phyloP scores from a whole-genome alignment of 2,113 vertebrate species.

The Pseudopodoces humilis region DNA sequence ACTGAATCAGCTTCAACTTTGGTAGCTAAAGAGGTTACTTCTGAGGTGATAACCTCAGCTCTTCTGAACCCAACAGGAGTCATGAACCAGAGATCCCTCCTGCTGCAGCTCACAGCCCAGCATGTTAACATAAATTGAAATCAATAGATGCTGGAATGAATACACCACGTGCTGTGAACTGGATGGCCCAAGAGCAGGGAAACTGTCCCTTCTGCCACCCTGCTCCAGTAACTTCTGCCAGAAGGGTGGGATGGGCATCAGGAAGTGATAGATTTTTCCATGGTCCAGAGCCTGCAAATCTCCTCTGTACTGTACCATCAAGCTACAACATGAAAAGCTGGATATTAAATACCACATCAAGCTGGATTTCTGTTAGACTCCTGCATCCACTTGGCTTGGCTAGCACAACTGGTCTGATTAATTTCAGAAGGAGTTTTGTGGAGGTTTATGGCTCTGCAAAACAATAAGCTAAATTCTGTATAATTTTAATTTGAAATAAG shows the following conservation, averaged over 20 bases:
- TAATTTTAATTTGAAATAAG: constrained; percentile 37
- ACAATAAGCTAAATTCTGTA: constrained; percentile 8
- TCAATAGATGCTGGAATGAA: not conserved
- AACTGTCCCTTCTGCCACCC: not conserved
- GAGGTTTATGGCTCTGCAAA: not conserved
- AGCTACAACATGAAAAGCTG: not conserved
- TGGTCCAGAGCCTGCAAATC: not conserved
- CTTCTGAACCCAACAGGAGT: not conserved
- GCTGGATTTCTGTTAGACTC: not conserved
- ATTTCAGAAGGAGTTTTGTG: constrained; percentile 11
- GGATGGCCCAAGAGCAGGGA: not conserved
- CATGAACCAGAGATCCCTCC: not conserved
- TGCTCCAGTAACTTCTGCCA: not conserved
- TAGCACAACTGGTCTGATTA: not conserved
- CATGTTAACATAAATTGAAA: not conserved
- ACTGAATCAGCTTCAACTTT: constrained; percentile 22
- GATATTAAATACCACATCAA: not conserved
- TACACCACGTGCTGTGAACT: not conserved
- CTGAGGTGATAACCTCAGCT: constrained; percentile 11
- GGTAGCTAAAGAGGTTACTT: constrained; percentile 23
- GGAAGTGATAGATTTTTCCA: not conserved
- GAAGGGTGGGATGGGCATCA: not conserved
- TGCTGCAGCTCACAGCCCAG: not conserved
- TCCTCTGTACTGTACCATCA: not conserved
- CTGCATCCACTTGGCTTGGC: not conserved